Conservation (phyloP, 2,797 vertebrate species). For the Halcyon chelicuti region DNA sequence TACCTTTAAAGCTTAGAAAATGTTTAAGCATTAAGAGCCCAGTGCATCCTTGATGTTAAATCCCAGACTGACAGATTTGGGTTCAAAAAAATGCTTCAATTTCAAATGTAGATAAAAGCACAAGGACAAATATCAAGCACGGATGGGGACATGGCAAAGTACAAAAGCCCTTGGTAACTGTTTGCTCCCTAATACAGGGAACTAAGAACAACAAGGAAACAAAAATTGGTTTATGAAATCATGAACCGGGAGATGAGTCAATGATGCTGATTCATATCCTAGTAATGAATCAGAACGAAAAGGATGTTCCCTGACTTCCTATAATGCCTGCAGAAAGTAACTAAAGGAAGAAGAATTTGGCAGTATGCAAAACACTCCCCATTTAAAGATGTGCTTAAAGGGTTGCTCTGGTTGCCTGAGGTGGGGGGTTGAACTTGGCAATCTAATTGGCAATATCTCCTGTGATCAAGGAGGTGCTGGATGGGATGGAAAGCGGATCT, state of each 20-base stretch:
- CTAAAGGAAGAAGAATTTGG: background rate
- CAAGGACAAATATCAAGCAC: background rate
- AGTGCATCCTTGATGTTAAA: background rate
- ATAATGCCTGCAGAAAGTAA: background rate
- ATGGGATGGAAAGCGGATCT: background rate
- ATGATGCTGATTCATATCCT: slow-evolving; percentile 29
- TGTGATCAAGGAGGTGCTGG: background rate
- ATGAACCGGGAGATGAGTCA: slow-evolving; percentile 45
- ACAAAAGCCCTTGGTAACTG: slow-evolving; percentile 8
- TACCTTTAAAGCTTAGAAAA: background rate
- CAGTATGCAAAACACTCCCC: background rate
- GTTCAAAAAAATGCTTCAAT: background rate
- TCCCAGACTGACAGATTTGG: slow-evolving; percentile 19
- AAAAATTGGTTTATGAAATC: background rate
- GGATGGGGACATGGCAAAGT: background rate
- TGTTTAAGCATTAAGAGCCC: background rate
- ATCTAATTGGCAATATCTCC: background rate
- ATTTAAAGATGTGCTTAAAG: background rate
- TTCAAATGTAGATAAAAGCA: background rate
- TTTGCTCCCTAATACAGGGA: background rate
- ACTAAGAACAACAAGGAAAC: background rate
- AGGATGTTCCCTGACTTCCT: background rate
- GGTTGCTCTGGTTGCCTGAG: background rate
- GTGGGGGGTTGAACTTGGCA: background rate
- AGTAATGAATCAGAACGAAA: background rate